These are phyloP conservation scores for Tyrophagus putrescentiae DNA, from an alignment of 1,140 invertebrate species.

Conservation along the genomic window DNA sequence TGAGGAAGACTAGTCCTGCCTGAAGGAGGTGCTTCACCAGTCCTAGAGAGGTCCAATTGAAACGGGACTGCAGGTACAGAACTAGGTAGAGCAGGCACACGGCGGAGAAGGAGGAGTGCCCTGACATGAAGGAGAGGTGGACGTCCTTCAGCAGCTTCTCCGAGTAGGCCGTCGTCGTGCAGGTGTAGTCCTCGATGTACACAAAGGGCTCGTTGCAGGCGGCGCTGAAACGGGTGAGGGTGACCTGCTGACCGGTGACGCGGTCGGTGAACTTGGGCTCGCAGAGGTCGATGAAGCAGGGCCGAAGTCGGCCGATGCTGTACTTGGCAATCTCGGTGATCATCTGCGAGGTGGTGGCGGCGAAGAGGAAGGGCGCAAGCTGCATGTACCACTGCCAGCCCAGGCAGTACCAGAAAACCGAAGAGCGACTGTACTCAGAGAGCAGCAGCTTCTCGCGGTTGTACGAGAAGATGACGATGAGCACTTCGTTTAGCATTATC, in stretches of 20 bases:
- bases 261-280: constrained; percentile 33
- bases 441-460: too few species aligned
- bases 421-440: too few species aligned
- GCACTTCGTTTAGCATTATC: not conserved
- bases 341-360: constrained; percentile 58
- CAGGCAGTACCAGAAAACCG: not conserved
- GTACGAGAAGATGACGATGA: not conserved
- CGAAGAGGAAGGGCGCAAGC: constrained; percentile 65
- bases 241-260: too few species aligned
- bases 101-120: too few species aligned
- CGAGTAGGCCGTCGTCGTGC: too few species aligned
- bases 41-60: constrained; percentile 50
- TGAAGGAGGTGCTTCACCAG: constrained; percentile 40
- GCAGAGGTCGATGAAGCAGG: constrained; percentile 64
- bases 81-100: constrained; percentile 32
- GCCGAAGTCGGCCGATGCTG: constrained; percentile 68
- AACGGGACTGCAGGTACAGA: constrained; percentile 65
- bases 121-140: too few species aligned
- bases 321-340: constrained; percentile 81
- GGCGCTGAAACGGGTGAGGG: too few species aligned
- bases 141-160: too few species aligned
- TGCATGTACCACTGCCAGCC: constrained; percentile 12
- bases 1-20: constrained; percentile 7
- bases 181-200: too few species aligned
- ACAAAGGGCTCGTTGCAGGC: too few species aligned